Base-by-base conservation (phyloP, 1,140 invertebrate genomes). In the Musca vetustissima region DNA sequence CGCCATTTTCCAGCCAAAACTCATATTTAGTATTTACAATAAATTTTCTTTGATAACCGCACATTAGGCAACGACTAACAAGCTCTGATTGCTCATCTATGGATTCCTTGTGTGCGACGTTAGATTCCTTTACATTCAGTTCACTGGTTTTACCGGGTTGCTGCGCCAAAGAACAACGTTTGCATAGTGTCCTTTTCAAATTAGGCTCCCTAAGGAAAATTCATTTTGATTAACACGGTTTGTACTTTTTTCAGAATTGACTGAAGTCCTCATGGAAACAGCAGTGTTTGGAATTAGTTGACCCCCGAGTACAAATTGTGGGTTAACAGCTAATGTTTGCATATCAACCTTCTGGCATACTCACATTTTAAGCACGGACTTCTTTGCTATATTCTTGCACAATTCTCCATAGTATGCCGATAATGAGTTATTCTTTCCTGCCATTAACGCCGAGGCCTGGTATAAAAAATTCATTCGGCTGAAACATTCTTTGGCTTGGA, bases 391-490 rank as follows among this genome's bases (percentile, higher is more conserved):
- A 28, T 57, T 67, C 36, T 66, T 68, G 19, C 70, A 73, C 15
- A 69, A 36, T 24, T 64, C 4, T 2, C 72, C 72, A 67, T 73
- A 73, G 32, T 73, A 70, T 13, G 64, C 65, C 7, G 69, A 36
- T 14, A 64, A 43, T 9, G 52, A n/a, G 36, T 70, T 71, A 25
- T 71, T 67, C 8, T 43, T 65, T n/a, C 68, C 68, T 19, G 69
- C 70, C 68, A 71, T 73, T 21, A 71, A 13, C 28, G 59, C 57
- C 4, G 69, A 71, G 1, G 70, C 69, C 67, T 73, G 72, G 32
- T 71, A 73, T 19, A 73, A 49, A 43, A 73, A 73, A 64, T 73
- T 73, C 70, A 73, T 72, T 8, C 72, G 70, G 57, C 70, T 68
- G 21, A 71, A 73, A 21, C 55, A 59, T 32, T 73, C 70, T 55